phyloP scores from a whole-genome alignment of 2,888 invertebrate genomes.

The Carpatolechia fugitivella region DNA sequence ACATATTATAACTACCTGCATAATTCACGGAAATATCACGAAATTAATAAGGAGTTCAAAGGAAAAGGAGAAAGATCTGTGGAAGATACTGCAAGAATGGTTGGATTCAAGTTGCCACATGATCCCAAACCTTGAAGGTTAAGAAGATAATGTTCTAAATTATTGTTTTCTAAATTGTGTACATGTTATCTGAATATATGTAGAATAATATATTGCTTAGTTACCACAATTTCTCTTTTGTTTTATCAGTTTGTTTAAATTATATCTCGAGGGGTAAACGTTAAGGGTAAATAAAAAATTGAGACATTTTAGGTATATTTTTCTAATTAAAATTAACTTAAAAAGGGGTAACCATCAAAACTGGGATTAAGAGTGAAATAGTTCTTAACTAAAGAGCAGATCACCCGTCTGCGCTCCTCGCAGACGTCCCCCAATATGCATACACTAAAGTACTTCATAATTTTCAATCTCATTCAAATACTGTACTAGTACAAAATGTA shows the following conservation, averaged over 20 bases:
- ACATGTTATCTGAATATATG: background rate
- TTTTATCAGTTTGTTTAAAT: no score
- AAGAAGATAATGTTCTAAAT: background rate
- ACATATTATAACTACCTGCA: conserved; percentile 89
- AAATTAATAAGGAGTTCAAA: conserved; percentile 86
- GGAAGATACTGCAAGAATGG: conserved; percentile 87
- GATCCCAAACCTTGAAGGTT: conserved; percentile 79
- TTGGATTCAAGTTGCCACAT: conserved; percentile 91
- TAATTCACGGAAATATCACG: conserved; percentile 83
- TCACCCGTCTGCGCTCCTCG: no score
- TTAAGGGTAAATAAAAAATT: background rate
- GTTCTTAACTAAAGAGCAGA: no score
- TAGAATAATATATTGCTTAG: conserved; percentile 1
- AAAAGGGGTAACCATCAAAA: no score
- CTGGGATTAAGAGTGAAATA: no score
- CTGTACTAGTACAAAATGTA: conserved; percentile 6
- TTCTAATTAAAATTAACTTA: background rate
- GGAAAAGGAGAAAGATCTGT: conserved; percentile 89
- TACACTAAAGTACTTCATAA: background rate
- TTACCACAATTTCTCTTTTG: background rate
- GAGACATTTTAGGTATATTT: background rate
- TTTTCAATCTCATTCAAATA: conserved; percentile 12
- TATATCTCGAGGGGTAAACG: no score
- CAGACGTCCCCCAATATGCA: no score
- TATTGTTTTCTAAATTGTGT: background rate